These are phyloP conservation scores for Lasius fuliginosus DNA, from an alignment of 2,888 invertebrate species.

Conservation along the genomic window DNA sequence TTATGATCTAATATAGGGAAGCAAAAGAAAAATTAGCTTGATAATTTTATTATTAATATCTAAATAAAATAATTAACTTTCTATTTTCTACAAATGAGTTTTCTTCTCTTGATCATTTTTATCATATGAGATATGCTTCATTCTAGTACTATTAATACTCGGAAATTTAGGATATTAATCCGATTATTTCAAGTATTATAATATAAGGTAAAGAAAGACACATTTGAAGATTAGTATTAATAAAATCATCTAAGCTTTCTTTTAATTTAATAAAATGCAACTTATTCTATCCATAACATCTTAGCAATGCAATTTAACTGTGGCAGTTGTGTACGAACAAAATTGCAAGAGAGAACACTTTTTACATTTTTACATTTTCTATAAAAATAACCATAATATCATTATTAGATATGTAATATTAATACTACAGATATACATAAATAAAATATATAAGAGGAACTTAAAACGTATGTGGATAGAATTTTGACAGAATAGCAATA, in stretches of 20 bases:
- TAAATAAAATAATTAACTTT: slow-evolving; percentile 21
- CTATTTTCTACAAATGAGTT: slow-evolving; percentile 9
- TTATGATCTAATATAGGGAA: not conserved
- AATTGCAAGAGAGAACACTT: slow-evolving; percentile 62
- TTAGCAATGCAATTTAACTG: slow-evolving; percentile 47
- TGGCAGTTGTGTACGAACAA: slow-evolving; percentile 27
- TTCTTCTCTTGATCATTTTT: slow-evolving; percentile 27
- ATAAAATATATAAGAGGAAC: slow-evolving; percentile 60
- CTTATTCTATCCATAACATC: slow-evolving; percentile 41
- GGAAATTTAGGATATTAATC: not conserved
- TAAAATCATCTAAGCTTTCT: not conserved
- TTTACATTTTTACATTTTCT: slow-evolving; percentile 67
- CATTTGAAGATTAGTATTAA: not conserved
- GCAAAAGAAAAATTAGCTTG: not conserved
- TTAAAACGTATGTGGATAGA: slow-evolving; percentile 58
- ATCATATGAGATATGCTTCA: not conserved
- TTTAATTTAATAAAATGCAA: slow-evolving; percentile 6
- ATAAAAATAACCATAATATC: slow-evolving; percentile 65
- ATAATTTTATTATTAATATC: slow-evolving; percentile 39
- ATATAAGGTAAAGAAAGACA: not conserved
- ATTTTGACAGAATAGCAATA: slow-evolving; percentile 54
- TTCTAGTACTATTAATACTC: not conserved
- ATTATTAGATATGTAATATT: slow-evolving; percentile 56
- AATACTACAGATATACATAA: slow-evolving; percentile 56
- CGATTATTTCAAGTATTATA: not conserved